Evolutionary conservation across 2,888 invertebrate genomes (phyloP).

Genomic region (Glaucopsyche alexis): DNA sequence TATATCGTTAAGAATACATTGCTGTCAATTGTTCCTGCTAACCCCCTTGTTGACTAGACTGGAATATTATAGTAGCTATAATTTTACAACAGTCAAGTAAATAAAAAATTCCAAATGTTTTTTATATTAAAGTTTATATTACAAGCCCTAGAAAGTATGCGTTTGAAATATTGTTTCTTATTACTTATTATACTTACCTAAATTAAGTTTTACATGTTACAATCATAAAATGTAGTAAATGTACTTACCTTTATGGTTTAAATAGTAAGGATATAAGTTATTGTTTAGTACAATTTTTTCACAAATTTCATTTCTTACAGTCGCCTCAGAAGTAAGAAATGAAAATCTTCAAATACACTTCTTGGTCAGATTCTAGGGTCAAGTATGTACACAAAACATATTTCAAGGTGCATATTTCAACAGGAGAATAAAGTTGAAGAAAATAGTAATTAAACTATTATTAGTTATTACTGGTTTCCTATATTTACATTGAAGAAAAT

Average conservation of each 20-base stretch:
- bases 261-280: background rate
- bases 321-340: conserved; percentile 33
- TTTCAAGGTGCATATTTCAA: conserved; percentile 43
- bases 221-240: background rate
- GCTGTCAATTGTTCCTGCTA: too few relatives aligned
- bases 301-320: conserved; percentile 28
- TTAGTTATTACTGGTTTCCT: conserved; percentile 37
- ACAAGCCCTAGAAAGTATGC: background rate
- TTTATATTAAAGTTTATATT: too few relatives aligned
- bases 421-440: conserved; percentile 35
- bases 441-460: conserved; percentile 33
- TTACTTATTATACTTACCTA: background rate
- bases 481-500: conserved; percentile 43
- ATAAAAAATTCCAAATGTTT: too few relatives aligned
- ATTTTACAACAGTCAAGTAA: too few relatives aligned
- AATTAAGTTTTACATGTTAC: background rate
- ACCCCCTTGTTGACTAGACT: too few relatives aligned
- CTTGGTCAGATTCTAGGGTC: conserved; percentile 43
- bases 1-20: too few relatives aligned
- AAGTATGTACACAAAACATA: conserved; percentile 42
- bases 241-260: conserved; percentile 20
- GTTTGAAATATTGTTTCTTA: too few relatives aligned
- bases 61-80: too few relatives aligned
- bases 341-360: conserved; percentile 35
- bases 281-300: conserved; percentile 15